Percentiles rank a stretch among this genome's conserved stretches.
phyloP scores from a whole-genome alignment of 2,113 vertebrate species.

The Chaetops frenatus region DNA sequence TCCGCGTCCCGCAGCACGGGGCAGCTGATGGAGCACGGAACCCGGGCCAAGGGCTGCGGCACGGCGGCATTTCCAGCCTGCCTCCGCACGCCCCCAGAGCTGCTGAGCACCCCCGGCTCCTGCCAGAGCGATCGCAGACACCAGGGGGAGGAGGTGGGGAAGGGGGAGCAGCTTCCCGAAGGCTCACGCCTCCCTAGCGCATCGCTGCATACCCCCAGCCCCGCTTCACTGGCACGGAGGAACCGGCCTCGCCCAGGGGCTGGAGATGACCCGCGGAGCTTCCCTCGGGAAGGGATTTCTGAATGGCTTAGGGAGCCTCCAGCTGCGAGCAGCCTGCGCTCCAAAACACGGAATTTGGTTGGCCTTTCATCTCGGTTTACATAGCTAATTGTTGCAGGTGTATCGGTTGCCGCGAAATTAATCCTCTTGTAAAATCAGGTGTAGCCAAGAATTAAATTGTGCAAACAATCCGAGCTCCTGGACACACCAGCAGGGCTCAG shows the following conservation, averaged over 20 bases:
- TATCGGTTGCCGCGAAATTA: constrained; percentile 9
- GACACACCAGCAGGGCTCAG: neutral
- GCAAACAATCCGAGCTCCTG: neutral
- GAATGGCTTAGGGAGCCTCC: neutral
- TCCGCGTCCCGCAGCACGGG: neutral
- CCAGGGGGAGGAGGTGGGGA: rapidly evolving
- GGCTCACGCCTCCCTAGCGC: rapidly evolving
- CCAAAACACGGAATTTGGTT: neutral
- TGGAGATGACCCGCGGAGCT: too few relatives aligned
- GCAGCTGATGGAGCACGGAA: neutral
- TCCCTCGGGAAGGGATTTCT: neutral
- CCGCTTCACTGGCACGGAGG: rapidly evolving
- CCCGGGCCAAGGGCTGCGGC: rapidly evolving
- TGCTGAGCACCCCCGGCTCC: neutral
- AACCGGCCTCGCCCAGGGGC: neutral
- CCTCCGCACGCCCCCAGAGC: neutral
- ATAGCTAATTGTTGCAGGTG: neutral
- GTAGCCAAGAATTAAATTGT: constrained; percentile 34
- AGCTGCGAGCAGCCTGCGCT: neutral
- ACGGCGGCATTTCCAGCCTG: neutral
- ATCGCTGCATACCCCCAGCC: rapidly evolving
- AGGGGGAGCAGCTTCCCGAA: too few relatives aligned
- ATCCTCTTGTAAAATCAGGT: neutral
- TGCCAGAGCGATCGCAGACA: neutral
- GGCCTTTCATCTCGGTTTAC: neutral